A percentile compares a stretch with the other conserved stretches of the same genome.
These are phyloP conservation scores for Calephelis virginiensis DNA, from an alignment of 1,140 invertebrate genomes.

Conservation along the genomic window DNA sequence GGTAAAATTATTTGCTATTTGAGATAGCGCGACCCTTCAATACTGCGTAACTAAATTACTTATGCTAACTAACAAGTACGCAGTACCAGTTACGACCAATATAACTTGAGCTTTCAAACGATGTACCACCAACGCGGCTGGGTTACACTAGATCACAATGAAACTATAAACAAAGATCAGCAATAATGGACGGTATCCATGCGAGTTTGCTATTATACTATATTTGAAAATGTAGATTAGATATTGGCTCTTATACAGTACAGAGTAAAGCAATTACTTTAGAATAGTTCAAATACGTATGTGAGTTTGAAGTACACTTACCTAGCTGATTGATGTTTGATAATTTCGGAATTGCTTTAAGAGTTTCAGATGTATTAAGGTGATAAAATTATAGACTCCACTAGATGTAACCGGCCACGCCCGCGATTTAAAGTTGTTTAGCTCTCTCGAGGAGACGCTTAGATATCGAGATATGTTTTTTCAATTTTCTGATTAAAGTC, in stretches of 20 bases:
- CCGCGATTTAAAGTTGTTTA: too few relatives aligned
- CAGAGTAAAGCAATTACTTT: constrained; percentile 65
- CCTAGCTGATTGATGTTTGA: constrained; percentile 39
- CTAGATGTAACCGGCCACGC: too few relatives aligned
- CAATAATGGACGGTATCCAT: constrained; percentile 38
- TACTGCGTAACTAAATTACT: constrained; percentile 68
- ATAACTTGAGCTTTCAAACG: constrained; percentile 34
- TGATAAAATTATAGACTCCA: background rate
- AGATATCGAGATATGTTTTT: too few relatives aligned
- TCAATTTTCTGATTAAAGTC: too few relatives aligned
- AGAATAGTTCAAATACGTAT: constrained; percentile 60
- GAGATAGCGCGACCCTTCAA: constrained; percentile 63
- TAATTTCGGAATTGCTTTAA: constrained; percentile 49
- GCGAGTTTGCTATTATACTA: constrained; percentile 51
- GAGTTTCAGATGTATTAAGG: background rate
- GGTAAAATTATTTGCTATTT: constrained; percentile 64
- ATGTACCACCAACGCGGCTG: background rate
- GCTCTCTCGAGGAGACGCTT: too few relatives aligned
- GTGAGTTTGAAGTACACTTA: constrained; percentile 51
- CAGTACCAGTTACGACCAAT: constrained; percentile 40
- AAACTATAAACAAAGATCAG: constrained; percentile 40
- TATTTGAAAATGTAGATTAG: constrained; percentile 74
- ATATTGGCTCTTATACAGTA: constrained; percentile 58
- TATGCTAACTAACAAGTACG: constrained; percentile 56
- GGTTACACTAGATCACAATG: constrained; percentile 19